Conservation (phyloP, 2,888 invertebrate genomes). For the Heliconius ethilla region DNA sequence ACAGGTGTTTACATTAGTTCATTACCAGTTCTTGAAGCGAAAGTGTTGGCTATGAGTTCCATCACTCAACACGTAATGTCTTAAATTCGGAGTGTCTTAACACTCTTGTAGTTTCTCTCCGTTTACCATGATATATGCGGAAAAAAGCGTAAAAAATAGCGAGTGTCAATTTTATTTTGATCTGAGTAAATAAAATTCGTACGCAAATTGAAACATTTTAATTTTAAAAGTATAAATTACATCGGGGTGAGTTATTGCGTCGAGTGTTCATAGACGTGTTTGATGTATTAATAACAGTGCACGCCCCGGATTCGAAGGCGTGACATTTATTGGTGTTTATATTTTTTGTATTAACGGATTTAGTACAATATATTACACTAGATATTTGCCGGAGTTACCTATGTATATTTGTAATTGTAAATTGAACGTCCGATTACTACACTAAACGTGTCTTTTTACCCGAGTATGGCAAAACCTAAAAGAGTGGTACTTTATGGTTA, state of each 20-base stretch:
- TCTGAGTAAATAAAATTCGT: background rate
- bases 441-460: too few relatives aligned
- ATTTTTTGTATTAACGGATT: background rate
- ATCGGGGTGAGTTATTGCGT: constrained; percentile 34
- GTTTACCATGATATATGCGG: background rate
- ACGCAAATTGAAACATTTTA: background rate
- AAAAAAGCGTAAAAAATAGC: background rate
- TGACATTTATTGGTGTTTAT: constrained; percentile 4
- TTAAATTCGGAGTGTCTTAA: too few relatives aligned
- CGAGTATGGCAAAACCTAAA: too few relatives aligned
- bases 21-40: too few relatives aligned
- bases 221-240: constrained; percentile 16
- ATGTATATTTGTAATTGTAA: too few relatives aligned
- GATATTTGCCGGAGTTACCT: too few relatives aligned
- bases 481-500: too few relatives aligned
- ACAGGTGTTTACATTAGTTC: too few relatives aligned
- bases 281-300: constrained; percentile 26
- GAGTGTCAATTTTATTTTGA: background rate
- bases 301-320: constrained; percentile 27
- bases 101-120: too few relatives aligned
- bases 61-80: too few relatives aligned
- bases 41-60: too few relatives aligned
- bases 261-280: constrained; percentile 28
- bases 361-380: background rate
- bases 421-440: too few relatives aligned